Conservation (phyloP, 1,140 invertebrate species). For the Nasonia vitripennis region DNA sequence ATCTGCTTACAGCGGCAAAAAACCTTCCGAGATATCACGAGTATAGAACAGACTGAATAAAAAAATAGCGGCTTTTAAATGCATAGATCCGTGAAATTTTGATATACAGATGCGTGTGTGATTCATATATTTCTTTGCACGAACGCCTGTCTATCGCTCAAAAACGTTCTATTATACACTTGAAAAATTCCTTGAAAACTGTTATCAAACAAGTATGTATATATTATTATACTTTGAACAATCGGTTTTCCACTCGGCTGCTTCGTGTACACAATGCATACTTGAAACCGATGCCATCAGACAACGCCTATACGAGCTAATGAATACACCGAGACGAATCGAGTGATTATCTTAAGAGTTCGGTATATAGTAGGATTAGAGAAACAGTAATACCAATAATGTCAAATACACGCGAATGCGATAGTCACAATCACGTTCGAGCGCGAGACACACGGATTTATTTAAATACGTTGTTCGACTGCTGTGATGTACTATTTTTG, state of each 20-base stretch:
- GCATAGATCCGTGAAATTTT: too few relatives aligned
- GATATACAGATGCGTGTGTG: too few relatives aligned
- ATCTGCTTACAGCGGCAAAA: too few relatives aligned
- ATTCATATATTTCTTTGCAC: not conserved
- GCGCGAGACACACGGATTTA: not conserved
- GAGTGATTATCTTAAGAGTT: not conserved
- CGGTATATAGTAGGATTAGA: not conserved
- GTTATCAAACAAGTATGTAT: not conserved
- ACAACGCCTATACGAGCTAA: not conserved
- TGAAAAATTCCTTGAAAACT: not conserved
- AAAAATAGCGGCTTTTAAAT: too few relatives aligned
- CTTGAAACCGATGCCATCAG: too few relatives aligned
- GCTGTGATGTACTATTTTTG: not conserved
- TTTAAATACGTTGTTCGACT: not conserved
- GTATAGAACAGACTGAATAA: too few relatives aligned
- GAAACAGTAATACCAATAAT: slow-evolving; percentile 17
- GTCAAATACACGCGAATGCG: not conserved
- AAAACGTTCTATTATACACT: not conserved
- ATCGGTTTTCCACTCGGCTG: too few relatives aligned
- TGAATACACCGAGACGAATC: slow-evolving; percentile 23
- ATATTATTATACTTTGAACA: not conserved
- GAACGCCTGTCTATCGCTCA: not conserved
- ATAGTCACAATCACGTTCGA: not conserved
- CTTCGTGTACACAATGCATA: too few relatives aligned
- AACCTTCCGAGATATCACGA: too few relatives aligned